phyloP scores from a whole-genome alignment of 1,140 invertebrate species.

The Panagrolaimus sp. region DNA sequence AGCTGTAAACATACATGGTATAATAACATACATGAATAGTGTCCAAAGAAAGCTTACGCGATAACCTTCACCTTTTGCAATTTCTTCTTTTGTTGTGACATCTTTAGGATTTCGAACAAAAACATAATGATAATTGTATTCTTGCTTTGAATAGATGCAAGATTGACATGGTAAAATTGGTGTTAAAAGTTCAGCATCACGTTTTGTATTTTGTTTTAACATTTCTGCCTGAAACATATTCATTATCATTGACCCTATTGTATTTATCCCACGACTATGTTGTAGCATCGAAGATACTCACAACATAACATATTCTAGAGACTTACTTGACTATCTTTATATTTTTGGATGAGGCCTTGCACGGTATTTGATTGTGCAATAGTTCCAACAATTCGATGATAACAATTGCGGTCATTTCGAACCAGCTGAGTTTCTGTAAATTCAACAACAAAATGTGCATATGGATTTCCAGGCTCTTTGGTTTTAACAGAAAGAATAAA shows the following conservation, averaged over 20 bases:
- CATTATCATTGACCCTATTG: not conserved
- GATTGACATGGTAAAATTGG: slow-evolving; percentile 3
- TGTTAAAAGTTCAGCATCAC: slow-evolving; percentile 8
- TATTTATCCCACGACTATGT: too few relatives aligned
- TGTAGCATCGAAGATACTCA: too few relatives aligned
- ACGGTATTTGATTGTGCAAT: slow-evolving; percentile 2
- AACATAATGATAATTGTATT: slow-evolving; percentile 14
- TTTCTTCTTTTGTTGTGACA: not conserved
- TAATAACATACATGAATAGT: not conserved
- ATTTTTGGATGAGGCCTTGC: slow-evolving; percentile 5
- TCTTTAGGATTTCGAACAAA: slow-evolving; percentile 13
- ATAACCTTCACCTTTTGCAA: not conserved
- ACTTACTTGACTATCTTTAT: not conserved
- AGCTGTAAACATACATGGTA: not conserved
- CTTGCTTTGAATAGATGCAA: slow-evolving; percentile 8
- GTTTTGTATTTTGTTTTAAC: slow-evolving; percentile 16
- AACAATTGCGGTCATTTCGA: slow-evolving; percentile 13
- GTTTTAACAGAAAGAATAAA: slow-evolving; percentile 12
- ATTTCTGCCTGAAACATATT: not conserved
- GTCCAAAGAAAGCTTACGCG: not conserved
- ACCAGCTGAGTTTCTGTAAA: slow-evolving; percentile 5
- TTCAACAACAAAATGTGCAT: slow-evolving; percentile 11
- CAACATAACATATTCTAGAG: not conserved
- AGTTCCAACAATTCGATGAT: slow-evolving; percentile 8
- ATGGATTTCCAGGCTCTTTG: slow-evolving; percentile 9